phyloP scores from a whole-genome alignment of 1,140 invertebrate species.

The Camponotus floridanus region DNA sequence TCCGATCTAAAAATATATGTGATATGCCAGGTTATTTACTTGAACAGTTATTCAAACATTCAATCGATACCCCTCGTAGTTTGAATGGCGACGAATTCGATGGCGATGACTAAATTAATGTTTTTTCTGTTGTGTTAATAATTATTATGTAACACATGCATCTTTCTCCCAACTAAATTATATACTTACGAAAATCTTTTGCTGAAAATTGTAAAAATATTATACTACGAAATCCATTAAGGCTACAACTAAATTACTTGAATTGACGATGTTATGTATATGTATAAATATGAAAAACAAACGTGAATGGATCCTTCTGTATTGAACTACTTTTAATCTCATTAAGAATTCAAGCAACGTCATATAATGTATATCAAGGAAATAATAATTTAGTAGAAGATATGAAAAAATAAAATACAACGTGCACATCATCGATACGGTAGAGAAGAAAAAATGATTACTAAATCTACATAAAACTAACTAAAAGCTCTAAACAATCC shows the following conservation, averaged over 20 bases:
- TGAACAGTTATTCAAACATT: constrained; percentile 33
- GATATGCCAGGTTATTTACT: constrained; percentile 55
- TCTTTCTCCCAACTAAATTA: constrained; percentile 53
- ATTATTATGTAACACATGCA: constrained; percentile 67
- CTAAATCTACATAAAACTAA: neutral
- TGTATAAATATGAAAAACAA: constrained; percentile 49
- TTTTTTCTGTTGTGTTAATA: constrained; percentile 38
- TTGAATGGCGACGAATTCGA: constrained; percentile 27
- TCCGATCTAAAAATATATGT: constrained; percentile 51
- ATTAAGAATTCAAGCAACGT: constrained; percentile 38
- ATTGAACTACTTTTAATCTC: constrained; percentile 39
- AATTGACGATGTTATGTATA: constrained; percentile 75
- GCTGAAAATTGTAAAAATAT: constrained; percentile 68
- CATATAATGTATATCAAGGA: constrained; percentile 17
- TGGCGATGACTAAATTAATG: constrained; percentile 30
- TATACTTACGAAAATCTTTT: constrained; percentile 68
- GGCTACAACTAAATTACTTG: constrained; percentile 69
- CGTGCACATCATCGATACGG: constrained; percentile 3
- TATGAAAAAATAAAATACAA: neutral
- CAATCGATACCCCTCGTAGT: constrained; percentile 10
- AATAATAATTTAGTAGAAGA: constrained; percentile 11
- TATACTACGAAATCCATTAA: constrained; percentile 62
- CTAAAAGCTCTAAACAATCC: neutral
- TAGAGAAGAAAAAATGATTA: constrained; percentile 25
- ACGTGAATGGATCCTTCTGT: constrained; percentile 32